These are phyloP conservation scores for Notarius quadriscutis DNA, from an alignment of 2,113 vertebrate species.

Conservation along the genomic window DNA sequence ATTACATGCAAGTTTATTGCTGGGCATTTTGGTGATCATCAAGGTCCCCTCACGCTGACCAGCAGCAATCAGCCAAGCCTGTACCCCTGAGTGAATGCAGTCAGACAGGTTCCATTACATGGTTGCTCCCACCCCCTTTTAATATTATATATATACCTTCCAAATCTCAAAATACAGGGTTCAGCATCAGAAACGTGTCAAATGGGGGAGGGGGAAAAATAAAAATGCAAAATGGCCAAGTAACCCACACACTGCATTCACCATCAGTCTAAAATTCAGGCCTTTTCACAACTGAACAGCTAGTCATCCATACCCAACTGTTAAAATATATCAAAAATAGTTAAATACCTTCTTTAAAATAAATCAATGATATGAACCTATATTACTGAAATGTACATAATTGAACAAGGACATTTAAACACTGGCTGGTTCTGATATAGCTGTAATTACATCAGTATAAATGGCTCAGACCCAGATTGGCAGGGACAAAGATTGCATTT, in stretches of 20 bases:
- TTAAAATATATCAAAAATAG: conserved; percentile 12
- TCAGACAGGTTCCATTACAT: not conserved
- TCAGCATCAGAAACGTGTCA: not conserved
- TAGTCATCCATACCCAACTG: not conserved
- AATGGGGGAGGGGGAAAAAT: not conserved
- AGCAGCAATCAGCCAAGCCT: conserved; percentile 62
- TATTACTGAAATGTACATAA: conserved; percentile 21
- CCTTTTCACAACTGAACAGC: not conserved
- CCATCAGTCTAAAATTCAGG: not conserved
- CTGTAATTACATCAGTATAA: not conserved
- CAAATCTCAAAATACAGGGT: not conserved
- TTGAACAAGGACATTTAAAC: conserved; percentile 12
- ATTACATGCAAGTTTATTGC: not conserved
- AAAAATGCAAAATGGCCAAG: conserved; percentile 4
- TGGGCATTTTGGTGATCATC: conserved; percentile 27
- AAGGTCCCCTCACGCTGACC: conserved; percentile 59
- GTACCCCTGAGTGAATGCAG: not conserved
- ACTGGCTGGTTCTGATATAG: not conserved
- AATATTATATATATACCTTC: too few relatives aligned
- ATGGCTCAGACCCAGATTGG: conserved; percentile 12
- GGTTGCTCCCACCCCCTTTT: not conserved
- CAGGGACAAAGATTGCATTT: not conserved
- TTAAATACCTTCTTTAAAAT: conserved; percentile 20
- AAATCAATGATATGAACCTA: not conserved
- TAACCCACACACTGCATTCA: conserved; percentile 29